Evolutionary conservation across 2,888 invertebrate species (phyloP), one percentile per base, ranked within the genome.

Genomic region (Meganola albula): DNA sequence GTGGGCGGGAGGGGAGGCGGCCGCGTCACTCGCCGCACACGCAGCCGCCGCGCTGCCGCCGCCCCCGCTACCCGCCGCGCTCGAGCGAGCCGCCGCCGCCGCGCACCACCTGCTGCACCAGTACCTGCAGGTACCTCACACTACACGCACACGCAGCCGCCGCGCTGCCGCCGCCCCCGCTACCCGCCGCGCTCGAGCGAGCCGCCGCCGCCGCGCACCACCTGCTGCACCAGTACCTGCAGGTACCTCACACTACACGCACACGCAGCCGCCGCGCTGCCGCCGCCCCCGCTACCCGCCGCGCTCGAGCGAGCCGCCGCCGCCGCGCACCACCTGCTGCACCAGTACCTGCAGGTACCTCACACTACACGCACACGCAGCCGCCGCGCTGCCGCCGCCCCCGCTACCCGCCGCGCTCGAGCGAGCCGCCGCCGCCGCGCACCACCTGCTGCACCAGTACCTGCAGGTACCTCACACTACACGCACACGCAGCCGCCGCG

Each of bases 11-110:
- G 82, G 80, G 27, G 83, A 77, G 53, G 76, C 74, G 35, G 78
- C 72, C 3, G 83, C 83, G 21, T 75, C 76, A 28, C 50, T 82
- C 18, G 79, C 80, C 26, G 79, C 83, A 31, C 72, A 69, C 38
- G 83, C 83, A 10, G 79, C 82, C 8, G 76, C 68, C 34, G 83
- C 83, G 25, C 66, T 83, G 37, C 83, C 84, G n/a, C 82, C 83
- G 44, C 66, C 77, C 37, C 82, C 82, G 36, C 71, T 82, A 33
- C 74, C 79, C 34, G 74, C 77, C 45, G 78, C 79, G 35, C 58
- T 75, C 7, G 80, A 83, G 61, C 68, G 82, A 1, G 83, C 83
- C 48, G 78, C 83, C 37, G 66, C 76, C 50, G 74, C 76, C 49
- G 82, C 82, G 45, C 84, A 84, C 45, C 82, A 79, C 24, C 54